Evolutionary conservation across 2,797 vertebrate species (phyloP).

Genomic region (Mormyrops boulengeri): DNA sequence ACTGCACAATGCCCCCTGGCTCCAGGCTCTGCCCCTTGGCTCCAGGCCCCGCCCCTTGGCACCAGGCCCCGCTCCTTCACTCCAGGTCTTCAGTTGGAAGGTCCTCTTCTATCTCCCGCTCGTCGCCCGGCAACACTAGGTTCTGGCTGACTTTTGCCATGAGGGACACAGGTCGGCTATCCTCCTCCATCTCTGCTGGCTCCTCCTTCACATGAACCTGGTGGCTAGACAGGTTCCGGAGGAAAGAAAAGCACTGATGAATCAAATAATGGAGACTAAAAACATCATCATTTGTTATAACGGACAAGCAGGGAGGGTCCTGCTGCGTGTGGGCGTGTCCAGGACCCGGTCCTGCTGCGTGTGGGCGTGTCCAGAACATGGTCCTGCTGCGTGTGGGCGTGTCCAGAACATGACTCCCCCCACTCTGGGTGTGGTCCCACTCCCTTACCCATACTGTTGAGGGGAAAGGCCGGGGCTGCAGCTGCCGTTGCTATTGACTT

Average conservation of each 20-base stretch:
- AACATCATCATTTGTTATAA: background rate
- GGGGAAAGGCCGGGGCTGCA: constrained; percentile 94
- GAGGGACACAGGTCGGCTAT: constrained; percentile 76
- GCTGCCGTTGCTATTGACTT: constrained; percentile 94
- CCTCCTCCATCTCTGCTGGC: constrained; percentile 87
- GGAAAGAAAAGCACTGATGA: background rate
- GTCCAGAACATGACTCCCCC: background rate
- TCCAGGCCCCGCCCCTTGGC: constrained; percentile 37
- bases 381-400: background rate
- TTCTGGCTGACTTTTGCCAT: constrained; percentile 78
- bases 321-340: background rate
- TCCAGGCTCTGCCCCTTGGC: constrained; percentile 37
- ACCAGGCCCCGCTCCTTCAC: constrained; percentile 52
- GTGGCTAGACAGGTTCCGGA: constrained; percentile 62
- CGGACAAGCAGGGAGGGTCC: background rate
- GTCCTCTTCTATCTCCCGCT: constrained; percentile 91
- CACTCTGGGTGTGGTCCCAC: background rate
- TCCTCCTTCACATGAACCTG: constrained; percentile 96
- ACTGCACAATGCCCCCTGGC: constrained; percentile 28
- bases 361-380: too few relatives aligned
- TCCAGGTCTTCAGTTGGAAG: constrained; percentile 81
- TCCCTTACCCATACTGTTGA: constrained; percentile 82
- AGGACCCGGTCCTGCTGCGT: too few relatives aligned
- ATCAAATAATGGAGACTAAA: background rate
- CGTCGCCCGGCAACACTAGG: constrained; percentile 76